A percentile compares a stretch with the other conserved stretches of the same genome.
Conservation (phyloP, 23 tunicate genomes). For the Aplidium turbinatum region DNA sequence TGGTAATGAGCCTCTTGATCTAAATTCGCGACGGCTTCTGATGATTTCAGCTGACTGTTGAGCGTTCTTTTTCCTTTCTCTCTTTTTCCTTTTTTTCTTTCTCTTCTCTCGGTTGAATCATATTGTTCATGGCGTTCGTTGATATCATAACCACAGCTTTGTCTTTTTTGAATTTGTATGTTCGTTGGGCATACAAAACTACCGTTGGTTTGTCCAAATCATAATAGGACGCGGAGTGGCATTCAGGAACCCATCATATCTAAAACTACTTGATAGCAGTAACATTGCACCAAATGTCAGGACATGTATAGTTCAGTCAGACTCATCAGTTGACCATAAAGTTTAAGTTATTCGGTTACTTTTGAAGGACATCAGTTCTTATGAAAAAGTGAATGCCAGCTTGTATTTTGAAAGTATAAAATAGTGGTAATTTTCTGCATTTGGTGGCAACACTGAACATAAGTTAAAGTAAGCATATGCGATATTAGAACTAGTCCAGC, state of each 20-base stretch:
- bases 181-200: background rate
- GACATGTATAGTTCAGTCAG: no score
- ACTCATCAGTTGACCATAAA: no score
- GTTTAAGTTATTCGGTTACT: no score
- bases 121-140: background rate
- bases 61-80: constrained; percentile 26
- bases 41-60: background rate
- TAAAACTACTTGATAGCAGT: background rate
- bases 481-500: no score
- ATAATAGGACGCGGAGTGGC: background rate
- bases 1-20: no score
- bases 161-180: constrained; percentile 19
- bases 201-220: background rate
- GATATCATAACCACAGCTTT: background rate
- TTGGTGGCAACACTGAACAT: no score
- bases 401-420: no score
- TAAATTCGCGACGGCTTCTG: no score
- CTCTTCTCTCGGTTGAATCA: constrained; percentile 3
- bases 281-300: background rate
- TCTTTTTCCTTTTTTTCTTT: background rate
- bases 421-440: no score
- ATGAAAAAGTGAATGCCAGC: no score
- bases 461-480: no score
- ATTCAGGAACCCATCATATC: background rate
- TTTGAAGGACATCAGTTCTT: no score